Conservation (phyloP, 2,888 invertebrate genomes). For the Pristionchus arcanus region DNA sequence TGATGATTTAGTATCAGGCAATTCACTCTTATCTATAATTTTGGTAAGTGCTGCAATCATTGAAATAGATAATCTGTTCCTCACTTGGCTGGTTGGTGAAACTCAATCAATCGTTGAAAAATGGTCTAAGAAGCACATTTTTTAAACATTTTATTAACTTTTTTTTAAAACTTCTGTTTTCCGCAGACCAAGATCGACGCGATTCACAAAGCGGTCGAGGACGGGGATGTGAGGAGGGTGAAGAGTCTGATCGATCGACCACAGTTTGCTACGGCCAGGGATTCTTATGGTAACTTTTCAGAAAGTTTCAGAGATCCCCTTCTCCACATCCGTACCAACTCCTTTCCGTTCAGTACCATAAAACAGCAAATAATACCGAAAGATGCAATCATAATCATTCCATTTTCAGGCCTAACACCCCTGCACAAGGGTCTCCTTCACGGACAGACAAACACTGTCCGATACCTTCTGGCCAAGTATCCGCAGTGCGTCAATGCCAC, state of each 20-base stretch:
- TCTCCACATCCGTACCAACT: no score
- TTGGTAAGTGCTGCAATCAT: no score
- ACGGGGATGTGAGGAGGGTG: slow-evolving; percentile 90
- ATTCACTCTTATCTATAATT: no score
- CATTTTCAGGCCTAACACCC: slow-evolving; percentile 73
- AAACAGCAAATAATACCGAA: not conserved
- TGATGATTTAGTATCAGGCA: no score
- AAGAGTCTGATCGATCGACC: slow-evolving; percentile 86
- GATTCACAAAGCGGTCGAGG: slow-evolving; percentile 90
- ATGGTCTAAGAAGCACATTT: not conserved
- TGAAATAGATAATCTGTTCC: no score
- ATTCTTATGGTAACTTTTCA: slow-evolving; percentile 84
- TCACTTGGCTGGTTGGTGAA: no score
- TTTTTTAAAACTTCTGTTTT: not conserved
- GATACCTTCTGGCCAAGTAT: slow-evolving; percentile 83
- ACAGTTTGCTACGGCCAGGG: slow-evolving; percentile 88
- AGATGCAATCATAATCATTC: not conserved
- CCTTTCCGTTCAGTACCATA: no score
- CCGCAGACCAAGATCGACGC: slow-evolving; percentile 90
- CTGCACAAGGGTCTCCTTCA: slow-evolving; percentile 78
- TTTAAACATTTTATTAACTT: slow-evolving; percentile 5
- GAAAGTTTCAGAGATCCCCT: no score
- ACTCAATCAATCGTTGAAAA: no score
- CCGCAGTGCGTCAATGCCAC: slow-evolving; percentile 80
- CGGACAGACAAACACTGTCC: slow-evolving; percentile 85